A percentile compares a stretch with the other conserved stretches of the same genome.
These are phyloP conservation scores for Eueides isabella DNA, from an alignment of 1,140 invertebrate genomes.

Conservation along the genomic window DNA sequence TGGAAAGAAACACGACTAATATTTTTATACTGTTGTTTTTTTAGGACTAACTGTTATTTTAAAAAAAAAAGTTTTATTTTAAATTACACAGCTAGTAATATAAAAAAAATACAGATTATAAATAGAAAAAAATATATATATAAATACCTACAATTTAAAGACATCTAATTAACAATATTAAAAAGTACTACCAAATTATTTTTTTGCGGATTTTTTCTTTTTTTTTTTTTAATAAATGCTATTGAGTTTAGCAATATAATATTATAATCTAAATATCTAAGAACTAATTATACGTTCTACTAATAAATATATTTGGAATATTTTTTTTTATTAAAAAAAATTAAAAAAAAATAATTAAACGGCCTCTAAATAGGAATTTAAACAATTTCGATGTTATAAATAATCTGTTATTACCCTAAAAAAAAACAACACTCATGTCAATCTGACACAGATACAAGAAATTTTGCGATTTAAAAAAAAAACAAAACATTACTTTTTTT, in stretches of 20 bases:
- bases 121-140: not conserved
- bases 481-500: too few relatives aligned
- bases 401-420: not conserved
- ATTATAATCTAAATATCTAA: not conserved
- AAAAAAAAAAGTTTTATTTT: not conserved
- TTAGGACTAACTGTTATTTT: not conserved
- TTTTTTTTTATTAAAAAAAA: not conserved
- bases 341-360: not conserved
- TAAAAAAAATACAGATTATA: not conserved
- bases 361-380: not conserved
- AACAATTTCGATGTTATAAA: not conserved
- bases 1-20: too few relatives aligned
- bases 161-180: not conserved
- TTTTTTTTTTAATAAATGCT: conserved; percentile 5
- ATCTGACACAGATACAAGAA: not conserved
- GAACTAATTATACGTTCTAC: not conserved
- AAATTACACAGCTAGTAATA: not conserved
- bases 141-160: not conserved
- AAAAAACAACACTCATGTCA: not conserved
- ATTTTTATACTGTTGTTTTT: too few relatives aligned
- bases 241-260: conserved; percentile 6
- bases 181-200: not conserved
- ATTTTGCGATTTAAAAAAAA: too few relatives aligned
- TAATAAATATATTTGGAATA: not conserved
- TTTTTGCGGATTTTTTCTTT: not conserved